These are phyloP conservation scores for Cinara cedri DNA, from an alignment of 2,888 invertebrate genomes.

Conservation along the genomic window DNA sequence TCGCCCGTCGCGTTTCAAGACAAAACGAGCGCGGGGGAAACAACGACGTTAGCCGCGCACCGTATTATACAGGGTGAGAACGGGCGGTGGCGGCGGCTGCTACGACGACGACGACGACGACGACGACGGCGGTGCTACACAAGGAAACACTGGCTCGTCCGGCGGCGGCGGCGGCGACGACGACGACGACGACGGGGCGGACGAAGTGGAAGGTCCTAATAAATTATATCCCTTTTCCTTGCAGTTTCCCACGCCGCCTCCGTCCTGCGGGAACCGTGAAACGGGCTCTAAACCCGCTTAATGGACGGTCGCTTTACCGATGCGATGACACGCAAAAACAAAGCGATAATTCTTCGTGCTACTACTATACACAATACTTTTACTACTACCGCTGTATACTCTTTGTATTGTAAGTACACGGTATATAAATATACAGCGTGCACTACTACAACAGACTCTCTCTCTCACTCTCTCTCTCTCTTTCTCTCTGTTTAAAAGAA, in stretches of 20 bases:
- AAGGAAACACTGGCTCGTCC: slow-evolving; percentile 12
- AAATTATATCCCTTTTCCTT: slow-evolving; percentile 47
- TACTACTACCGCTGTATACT: neutral
- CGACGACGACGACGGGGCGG: too few relatives aligned
- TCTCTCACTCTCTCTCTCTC: too few relatives aligned
- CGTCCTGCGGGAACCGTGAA: slow-evolving; percentile 52
- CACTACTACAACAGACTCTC: too few relatives aligned
- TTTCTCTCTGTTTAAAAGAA: too few relatives aligned
- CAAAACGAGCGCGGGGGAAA: neutral
- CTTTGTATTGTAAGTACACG: too few relatives aligned
- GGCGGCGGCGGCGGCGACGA: neutral
- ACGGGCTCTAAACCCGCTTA: slow-evolving; percentile 56
- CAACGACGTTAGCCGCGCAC: too few relatives aligned
- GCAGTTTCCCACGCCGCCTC: neutral
- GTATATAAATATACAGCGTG: too few relatives aligned
- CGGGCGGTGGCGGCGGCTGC: neutral
- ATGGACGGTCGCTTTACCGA: slow-evolving; percentile 57
- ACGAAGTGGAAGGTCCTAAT: slow-evolving; percentile 47
- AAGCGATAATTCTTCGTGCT: slow-evolving; percentile 54
- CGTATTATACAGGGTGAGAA: too few relatives aligned
- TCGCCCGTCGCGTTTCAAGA: neutral
- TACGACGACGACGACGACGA: neutral
- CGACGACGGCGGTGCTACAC: too few relatives aligned
- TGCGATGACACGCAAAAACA: slow-evolving; percentile 57
- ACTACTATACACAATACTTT: neutral